A percentile compares a stretch with the other conserved stretches of the same genome.
Conservation (phyloP, 2,113 vertebrate genomes). For the Aegithalos caudatus region DNA sequence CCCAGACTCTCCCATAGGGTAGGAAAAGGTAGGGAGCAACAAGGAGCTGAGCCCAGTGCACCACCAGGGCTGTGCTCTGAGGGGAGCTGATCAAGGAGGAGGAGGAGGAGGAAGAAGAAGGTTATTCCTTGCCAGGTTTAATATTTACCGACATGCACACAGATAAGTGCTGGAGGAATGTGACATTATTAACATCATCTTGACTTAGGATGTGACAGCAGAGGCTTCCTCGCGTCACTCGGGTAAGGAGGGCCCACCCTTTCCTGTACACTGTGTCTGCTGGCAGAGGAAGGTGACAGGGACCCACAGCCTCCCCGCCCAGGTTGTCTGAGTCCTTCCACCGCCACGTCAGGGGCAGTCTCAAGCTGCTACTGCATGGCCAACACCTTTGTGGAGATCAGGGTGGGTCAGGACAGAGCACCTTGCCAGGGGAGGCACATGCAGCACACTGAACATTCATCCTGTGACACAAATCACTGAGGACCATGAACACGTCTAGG, state of each 20-base stretch:
- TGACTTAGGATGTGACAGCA: background rate
- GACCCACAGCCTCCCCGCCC: background rate
- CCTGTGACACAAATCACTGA: background rate
- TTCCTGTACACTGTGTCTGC: background rate
- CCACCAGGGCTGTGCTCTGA: background rate
- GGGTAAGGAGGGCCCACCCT: background rate
- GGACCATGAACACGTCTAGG: background rate
- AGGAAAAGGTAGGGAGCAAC: background rate
- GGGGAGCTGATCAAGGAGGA: background rate
- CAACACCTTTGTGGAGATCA: background rate
- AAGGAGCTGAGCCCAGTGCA: background rate
- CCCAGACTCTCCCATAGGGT: background rate
- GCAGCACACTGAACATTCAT: fast-evolving
- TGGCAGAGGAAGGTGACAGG: background rate
- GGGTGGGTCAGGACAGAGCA: background rate
- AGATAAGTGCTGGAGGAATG: conserved; percentile 28
- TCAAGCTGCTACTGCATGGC: background rate
- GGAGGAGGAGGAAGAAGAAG: background rate
- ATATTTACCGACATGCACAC: background rate
- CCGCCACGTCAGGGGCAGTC: fast-evolving
- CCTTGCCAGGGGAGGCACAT: background rate
- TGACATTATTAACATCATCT: background rate
- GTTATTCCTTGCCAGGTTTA: background rate
- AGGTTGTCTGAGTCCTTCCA: background rate
- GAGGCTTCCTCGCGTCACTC: background rate